Evolutionary conservation across 1,140 invertebrate genomes (phyloP).

Genomic region (Parapsyche elsis): DNA sequence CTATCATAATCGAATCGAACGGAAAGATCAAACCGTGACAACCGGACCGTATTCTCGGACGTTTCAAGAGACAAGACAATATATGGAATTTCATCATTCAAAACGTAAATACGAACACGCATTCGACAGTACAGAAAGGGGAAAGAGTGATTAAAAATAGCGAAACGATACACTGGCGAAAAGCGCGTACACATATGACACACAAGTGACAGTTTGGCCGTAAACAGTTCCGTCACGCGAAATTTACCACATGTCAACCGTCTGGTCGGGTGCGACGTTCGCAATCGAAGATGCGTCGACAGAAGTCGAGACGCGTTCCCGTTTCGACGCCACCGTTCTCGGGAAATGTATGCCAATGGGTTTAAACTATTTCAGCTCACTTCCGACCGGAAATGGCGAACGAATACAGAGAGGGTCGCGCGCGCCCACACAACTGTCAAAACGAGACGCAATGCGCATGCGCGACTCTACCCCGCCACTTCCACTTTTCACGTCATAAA

Average conservation of each 20-base stretch:
- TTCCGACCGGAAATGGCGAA: not conserved
- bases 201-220: not conserved
- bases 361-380: not conserved
- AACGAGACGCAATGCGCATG: not conserved
- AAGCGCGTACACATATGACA: not conserved
- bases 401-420: not conserved
- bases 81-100: no score
- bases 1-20: no score
- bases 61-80: no score
- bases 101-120: no score
- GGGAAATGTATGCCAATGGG: not conserved
- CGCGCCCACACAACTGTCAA: not conserved
- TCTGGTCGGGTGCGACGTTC: not conserved
- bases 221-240: not conserved
- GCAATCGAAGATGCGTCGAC: not conserved
- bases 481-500: no score
- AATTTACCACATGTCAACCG: conserved; percentile 10
- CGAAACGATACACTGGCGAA: not conserved
- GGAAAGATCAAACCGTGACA: no score
- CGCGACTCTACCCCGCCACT: not conserved
- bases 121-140: no score
- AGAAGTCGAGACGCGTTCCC: not conserved
- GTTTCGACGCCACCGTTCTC: not conserved
- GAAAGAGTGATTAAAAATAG: no score
- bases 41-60: no score